Evolutionary conservation across 1,140 invertebrate species (phyloP).

Genomic region (Apis dorsata): DNA sequence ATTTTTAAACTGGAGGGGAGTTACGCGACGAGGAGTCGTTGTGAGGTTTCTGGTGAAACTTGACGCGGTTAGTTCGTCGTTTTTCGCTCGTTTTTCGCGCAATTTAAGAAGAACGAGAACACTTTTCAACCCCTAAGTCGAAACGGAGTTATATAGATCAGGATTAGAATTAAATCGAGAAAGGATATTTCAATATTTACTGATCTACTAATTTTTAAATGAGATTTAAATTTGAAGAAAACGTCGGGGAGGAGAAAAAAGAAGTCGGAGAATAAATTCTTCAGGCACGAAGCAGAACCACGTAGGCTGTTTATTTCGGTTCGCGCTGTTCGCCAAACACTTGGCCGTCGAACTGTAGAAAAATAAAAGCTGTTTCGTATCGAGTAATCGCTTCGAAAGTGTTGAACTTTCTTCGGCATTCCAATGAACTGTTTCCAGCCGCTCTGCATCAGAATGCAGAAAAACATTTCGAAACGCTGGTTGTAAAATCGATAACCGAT

Average conservation of each 20-base stretch:
- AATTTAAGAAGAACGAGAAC: background rate
- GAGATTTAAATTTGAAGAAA: background rate
- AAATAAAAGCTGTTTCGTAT: background rate
- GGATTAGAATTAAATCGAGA: too few species aligned
- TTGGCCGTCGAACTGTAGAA: background rate
- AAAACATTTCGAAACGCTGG: constrained; percentile 6
- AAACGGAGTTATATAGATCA: too few species aligned
- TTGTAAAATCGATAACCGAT: constrained; percentile 24
- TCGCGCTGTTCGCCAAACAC: background rate
- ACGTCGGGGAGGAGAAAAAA: background rate
- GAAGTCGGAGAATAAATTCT: background rate
- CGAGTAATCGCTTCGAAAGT: constrained; percentile 15
- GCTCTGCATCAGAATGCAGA: constrained; percentile 35
- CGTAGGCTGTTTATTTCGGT: background rate
- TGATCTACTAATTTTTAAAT: background rate
- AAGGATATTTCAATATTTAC: background rate
- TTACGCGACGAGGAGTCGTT: too few species aligned
- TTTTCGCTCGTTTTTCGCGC: background rate
- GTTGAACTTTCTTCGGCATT: constrained; percentile 48
- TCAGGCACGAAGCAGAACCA: background rate
- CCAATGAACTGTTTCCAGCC: constrained; percentile 27
- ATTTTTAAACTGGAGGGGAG: constrained; percentile 13
- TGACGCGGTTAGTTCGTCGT: background rate
- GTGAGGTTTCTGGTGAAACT: constrained; percentile 22
- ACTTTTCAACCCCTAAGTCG: background rate